Conservation (phyloP, 2,888 invertebrate species). For the Ornithoptera alexandrae region DNA sequence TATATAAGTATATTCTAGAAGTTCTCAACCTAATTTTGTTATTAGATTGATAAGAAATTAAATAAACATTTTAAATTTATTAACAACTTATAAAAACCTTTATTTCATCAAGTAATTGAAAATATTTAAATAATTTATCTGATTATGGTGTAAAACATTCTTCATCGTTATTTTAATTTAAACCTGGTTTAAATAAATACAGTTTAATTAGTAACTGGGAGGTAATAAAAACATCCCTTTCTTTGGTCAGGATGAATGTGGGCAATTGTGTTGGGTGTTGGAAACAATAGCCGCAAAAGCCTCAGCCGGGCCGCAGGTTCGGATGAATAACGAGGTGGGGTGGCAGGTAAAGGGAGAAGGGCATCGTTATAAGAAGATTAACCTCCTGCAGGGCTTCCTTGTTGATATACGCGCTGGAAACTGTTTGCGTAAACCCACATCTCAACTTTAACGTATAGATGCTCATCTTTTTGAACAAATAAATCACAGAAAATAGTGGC, state of each 20-base stretch:
- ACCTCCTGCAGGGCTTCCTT: conserved; percentile 25
- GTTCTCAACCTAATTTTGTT: too few relatives aligned
- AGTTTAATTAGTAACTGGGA: conserved; percentile 5
- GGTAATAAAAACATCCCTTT: conserved; percentile 33
- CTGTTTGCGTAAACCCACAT: not conserved
- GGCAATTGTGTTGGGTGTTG: conserved; percentile 48
- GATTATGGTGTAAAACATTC: not conserved
- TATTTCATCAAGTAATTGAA: too few relatives aligned
- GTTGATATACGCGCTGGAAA: conserved; percentile 11
- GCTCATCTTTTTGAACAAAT: not conserved
- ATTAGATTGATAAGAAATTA: too few relatives aligned
- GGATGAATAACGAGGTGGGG: conserved; percentile 59
- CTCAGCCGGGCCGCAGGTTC: conserved; percentile 43
- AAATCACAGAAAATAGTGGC: not conserved
- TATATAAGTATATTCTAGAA: too few relatives aligned
- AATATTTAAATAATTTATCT: not conserved
- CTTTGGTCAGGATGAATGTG: conserved; percentile 46
- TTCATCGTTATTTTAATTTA: not conserved
- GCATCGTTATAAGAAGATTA: conserved; percentile 28
- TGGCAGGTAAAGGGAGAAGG: conserved; percentile 20
- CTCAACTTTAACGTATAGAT: not conserved
- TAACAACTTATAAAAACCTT: too few relatives aligned
- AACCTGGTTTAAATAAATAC: conserved; percentile 12
- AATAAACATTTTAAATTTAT: too few relatives aligned
- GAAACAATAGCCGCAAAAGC: conserved; percentile 55